Evolutionary conservation across 2,888 invertebrate genomes (phyloP).

Genomic region (Disparrhopalites patrizii): DNA sequence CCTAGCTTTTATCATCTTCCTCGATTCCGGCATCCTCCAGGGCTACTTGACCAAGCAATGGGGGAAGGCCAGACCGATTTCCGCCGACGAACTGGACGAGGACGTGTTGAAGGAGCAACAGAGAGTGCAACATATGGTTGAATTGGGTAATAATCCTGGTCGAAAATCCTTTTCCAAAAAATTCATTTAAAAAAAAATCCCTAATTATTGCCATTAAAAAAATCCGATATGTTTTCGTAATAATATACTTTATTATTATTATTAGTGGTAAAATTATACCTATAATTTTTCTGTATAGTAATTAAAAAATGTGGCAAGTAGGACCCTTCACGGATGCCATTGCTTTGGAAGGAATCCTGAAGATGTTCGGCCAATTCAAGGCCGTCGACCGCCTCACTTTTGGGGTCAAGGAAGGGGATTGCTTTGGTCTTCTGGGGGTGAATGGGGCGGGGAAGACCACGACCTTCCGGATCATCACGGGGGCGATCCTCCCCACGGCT

Average conservation of each 20-base stretch:
- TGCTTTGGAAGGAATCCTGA: not conserved
- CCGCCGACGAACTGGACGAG: not conserved
- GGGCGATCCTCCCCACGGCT: slow-evolving; percentile 52
- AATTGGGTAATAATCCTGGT: no score
- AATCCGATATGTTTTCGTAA: no score
- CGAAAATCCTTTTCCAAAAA: no score
- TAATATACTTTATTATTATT: no score
- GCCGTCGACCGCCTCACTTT: not conserved
- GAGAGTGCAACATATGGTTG: no score
- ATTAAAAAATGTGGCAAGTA: no score
- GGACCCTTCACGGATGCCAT: not conserved
- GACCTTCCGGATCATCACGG: slow-evolving; percentile 54
- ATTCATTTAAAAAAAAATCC: no score
- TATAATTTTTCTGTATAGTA: no score
- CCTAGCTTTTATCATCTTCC: not conserved
- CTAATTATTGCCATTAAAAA: no score
- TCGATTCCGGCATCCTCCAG: not conserved
- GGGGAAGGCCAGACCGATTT: no score
- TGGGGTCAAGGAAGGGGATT: not conserved
- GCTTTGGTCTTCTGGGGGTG: not conserved
- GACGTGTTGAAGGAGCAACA: not conserved
- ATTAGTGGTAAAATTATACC: no score
- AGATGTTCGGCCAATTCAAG: not conserved
- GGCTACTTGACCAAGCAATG: not conserved
- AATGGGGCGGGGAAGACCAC: not conserved